Conservation (phyloP, 2,113 vertebrate species). For the Campylorhamphus procurvoides region DNA sequence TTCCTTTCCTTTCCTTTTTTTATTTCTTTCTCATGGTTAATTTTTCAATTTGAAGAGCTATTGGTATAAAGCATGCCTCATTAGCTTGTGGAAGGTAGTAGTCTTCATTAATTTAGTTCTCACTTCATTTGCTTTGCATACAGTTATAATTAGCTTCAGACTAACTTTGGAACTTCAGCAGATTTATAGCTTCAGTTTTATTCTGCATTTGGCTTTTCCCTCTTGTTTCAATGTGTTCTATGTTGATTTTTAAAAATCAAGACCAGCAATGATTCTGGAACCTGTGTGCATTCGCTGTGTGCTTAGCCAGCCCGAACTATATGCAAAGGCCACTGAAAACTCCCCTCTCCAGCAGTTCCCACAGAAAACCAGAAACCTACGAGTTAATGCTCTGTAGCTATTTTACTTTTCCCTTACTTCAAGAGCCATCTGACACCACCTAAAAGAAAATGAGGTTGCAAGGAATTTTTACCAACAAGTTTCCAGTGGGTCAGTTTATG, state of each 20-base stretch:
- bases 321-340: background rate
- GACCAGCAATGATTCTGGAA: background rate
- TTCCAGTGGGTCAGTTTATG: background rate
- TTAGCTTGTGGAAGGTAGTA: slow-evolving; percentile 76
- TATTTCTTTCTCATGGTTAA: slow-evolving; percentile 26
- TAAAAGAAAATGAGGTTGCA: background rate
- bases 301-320: background rate
- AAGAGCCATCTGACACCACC: background rate
- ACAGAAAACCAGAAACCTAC: background rate
- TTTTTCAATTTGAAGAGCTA: slow-evolving; percentile 75
- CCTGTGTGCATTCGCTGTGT: background rate
- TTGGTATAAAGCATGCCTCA: slow-evolving; percentile 76
- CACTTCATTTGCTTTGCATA: slow-evolving; percentile 82
- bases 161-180: slow-evolving; percentile 76
- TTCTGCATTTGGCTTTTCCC: slow-evolving; percentile 25
- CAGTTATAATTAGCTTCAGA: slow-evolving; percentile 81
- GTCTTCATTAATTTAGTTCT: slow-evolving; percentile 80
- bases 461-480: background rate
- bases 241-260: slow-evolving; percentile 38
- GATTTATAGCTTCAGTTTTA: slow-evolving; percentile 75
- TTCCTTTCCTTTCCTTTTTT: background rate
- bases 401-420: background rate
- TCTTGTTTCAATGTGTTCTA: background rate
- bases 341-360: background rate
- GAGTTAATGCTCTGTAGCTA: background rate